Evolutionary conservation across 2,797 vertebrate genomes (phyloP).

Genomic region (Acrossocheilus fasciatus): DNA sequence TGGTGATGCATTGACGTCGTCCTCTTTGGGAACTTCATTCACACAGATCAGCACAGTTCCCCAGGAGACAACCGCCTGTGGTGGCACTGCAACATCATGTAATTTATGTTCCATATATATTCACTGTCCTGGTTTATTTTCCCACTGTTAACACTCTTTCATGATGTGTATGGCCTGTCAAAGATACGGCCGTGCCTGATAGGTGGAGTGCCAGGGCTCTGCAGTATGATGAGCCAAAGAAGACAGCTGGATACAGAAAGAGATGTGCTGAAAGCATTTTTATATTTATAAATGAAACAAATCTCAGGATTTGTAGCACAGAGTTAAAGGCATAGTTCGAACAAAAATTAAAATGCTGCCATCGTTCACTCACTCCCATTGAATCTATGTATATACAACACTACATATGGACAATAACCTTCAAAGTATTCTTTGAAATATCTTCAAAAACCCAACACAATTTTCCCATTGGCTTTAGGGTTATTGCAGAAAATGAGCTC

Average conservation of each 20-base stretch:
- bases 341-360: too few species aligned
- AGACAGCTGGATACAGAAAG: conserved; percentile 15
- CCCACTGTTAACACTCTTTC: conserved; percentile 30
- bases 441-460: background rate
- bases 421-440: background rate
- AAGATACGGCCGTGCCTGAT: conserved; percentile 18
- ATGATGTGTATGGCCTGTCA: conserved; percentile 40
- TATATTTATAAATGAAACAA: conserved; percentile 7
- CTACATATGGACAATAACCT: background rate
- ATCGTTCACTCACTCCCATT: background rate
- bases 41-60: conserved; percentile 20
- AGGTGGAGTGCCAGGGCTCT: conserved; percentile 12
- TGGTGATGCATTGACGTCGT: conserved; percentile 3
- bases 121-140: conserved; percentile 46
- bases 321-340: background rate
- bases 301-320: background rate
- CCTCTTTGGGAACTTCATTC: conserved; percentile 33
- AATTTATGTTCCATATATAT: conserved; percentile 43
- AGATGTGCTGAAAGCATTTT: background rate
- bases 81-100: conserved; percentile 16
- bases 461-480: background rate
- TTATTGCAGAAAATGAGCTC: background rate
- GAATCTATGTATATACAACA: background rate
- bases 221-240: background rate
- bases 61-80: conserved; percentile 5